Percentiles rank a stretch among this genome's conserved stretches.
Conservation (phyloP, 2,888 invertebrate genomes). For the Macaria liturata region DNA sequence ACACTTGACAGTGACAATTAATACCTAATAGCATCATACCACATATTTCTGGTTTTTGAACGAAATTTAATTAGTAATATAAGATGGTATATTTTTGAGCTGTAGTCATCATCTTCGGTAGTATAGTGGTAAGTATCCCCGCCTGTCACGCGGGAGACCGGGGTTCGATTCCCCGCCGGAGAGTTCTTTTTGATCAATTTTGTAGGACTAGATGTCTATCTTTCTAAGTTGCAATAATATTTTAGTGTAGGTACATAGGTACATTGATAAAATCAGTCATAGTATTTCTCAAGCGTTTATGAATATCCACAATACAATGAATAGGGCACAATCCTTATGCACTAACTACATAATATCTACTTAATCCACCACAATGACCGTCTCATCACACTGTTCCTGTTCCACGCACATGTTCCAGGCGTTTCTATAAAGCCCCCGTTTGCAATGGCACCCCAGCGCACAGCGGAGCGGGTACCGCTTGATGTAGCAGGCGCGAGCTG, state of each 20-base stretch:
- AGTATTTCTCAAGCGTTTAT: too few species aligned
- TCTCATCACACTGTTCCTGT: constrained; percentile 3
- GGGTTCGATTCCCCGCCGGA: constrained; percentile 84
- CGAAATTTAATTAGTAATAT: too few species aligned
- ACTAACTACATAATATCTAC: too few species aligned
- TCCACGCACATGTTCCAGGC: constrained; percentile 2
- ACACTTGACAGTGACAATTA: too few species aligned
- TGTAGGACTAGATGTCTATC: neutral
- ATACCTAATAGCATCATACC: too few species aligned
- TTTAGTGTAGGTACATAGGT: too few species aligned
- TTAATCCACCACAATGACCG: neutral
- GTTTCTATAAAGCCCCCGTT: constrained; percentile 35
- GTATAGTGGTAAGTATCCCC: constrained; percentile 84
- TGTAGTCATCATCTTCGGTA: constrained; percentile 64
- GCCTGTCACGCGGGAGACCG: constrained; percentile 84
- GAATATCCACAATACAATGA: too few species aligned
- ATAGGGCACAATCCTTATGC: too few species aligned
- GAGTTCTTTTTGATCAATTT: constrained; percentile 38
- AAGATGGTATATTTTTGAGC: neutral
- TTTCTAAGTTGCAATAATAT: too few species aligned
- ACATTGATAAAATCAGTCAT: too few species aligned
- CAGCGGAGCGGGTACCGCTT: constrained; percentile 39
- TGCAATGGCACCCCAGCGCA: constrained; percentile 60
- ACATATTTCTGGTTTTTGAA: too few species aligned
- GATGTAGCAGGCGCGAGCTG: neutral